Conservation (phyloP, 2,888 invertebrate genomes). For the Nephrotoma flavescens region DNA sequence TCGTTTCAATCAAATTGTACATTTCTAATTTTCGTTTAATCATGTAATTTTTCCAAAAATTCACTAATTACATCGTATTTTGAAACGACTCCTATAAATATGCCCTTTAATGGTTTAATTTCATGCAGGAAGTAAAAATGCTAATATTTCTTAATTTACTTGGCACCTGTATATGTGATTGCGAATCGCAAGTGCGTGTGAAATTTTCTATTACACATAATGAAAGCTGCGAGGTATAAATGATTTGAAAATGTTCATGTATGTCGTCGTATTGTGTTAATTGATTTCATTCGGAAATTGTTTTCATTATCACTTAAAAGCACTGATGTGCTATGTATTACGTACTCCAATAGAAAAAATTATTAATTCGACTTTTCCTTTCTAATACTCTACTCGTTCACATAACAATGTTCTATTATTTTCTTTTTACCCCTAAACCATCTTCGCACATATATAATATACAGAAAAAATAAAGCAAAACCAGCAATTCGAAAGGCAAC, state of each 20-base stretch:
- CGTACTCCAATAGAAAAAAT: neutral
- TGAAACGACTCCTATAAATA: no score
- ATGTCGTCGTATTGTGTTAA: neutral
- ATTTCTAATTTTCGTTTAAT: no score
- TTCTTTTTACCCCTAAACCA: neutral
- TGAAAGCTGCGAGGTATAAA: neutral
- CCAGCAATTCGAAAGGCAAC: neutral
- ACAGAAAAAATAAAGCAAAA: neutral
- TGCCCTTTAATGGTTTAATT: no score
- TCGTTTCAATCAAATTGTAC: no score
- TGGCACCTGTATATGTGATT: no score
- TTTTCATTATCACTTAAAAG: neutral
- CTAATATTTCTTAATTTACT: no score
- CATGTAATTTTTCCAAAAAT: no score
- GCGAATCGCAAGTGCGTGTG: no score
- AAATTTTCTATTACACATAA: no score
- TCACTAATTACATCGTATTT: no score
- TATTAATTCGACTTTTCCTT: neutral
- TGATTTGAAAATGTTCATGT: neutral
- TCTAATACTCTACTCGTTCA: neutral
- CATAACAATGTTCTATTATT: neutral
- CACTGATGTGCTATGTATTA: neutral
- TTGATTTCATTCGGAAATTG: neutral
- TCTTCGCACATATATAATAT: neutral
- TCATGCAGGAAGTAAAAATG: no score